phyloP scores from a whole-genome alignment of 2,113 vertebrate species.

The Caranx ignobilis region DNA sequence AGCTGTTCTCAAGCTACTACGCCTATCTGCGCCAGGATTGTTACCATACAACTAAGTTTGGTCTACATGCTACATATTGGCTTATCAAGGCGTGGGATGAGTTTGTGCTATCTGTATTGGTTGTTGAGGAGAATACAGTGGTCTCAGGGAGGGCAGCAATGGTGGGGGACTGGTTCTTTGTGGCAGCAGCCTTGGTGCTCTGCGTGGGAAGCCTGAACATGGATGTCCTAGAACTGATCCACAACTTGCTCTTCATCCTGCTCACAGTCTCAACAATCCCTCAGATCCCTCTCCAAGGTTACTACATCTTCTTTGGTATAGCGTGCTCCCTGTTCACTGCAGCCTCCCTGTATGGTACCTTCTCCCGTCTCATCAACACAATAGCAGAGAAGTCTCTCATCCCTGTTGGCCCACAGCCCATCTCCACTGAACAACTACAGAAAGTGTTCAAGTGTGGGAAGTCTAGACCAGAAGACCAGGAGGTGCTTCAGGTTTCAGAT shows the following conservation, averaged over 20 bases:
- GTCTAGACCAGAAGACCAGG: slow-evolving; percentile 16
- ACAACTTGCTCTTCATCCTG: slow-evolving; percentile 86
- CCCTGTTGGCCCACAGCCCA: slow-evolving; percentile 83
- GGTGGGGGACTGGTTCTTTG: slow-evolving; percentile 91
- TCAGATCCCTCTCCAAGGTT: slow-evolving; percentile 83
- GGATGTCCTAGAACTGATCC: slow-evolving; percentile 87
- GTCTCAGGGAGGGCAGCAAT: slow-evolving; percentile 77
- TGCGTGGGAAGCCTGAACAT: slow-evolving; percentile 85
- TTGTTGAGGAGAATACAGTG: slow-evolving; percentile 39
- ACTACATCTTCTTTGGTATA: slow-evolving; percentile 87
- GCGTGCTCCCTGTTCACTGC: slow-evolving; percentile 84
- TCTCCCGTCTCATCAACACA: slow-evolving; percentile 89
- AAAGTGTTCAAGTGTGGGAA: slow-evolving; percentile 53
- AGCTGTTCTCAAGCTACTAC: slow-evolving; percentile 90
- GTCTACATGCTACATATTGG: slow-evolving; percentile 88
- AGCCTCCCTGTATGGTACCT: slow-evolving; percentile 86
- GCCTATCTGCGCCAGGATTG: slow-evolving; percentile 86
- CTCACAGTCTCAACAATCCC: slow-evolving; percentile 85
- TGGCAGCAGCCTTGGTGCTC: slow-evolving; percentile 82
- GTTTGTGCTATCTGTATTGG: slow-evolving; percentile 80
- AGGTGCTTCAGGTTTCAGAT: slow-evolving; percentile 79
- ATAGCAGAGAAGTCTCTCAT: slow-evolving; percentile 91
- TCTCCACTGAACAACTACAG: slow-evolving; percentile 80
- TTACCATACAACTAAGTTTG: slow-evolving; percentile 89
- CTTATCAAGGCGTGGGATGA: slow-evolving; percentile 91